Evolutionary conservation across 2,113 vertebrate species (phyloP).

Genomic region (Nothobranchius furzeri): DNA sequence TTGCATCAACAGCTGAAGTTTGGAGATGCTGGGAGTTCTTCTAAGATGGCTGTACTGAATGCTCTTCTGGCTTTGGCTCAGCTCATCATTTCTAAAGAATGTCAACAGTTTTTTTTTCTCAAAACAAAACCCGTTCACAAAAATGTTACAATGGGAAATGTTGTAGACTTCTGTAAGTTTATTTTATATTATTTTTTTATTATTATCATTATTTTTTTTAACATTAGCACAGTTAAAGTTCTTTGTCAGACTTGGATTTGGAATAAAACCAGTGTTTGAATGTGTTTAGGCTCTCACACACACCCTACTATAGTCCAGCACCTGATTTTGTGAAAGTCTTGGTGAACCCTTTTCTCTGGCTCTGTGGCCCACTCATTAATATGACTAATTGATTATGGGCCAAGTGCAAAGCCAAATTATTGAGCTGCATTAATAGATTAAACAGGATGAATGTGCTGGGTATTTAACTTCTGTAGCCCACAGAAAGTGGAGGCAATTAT

Average conservation of each 20-base stretch:
- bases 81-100: too few relatives aligned
- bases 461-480: constrained; percentile 67
- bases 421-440: constrained; percentile 76
- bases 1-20: too few relatives aligned
- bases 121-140: too few relatives aligned
- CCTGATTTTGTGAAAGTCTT: constrained; percentile 38
- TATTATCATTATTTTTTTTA: too few relatives aligned
- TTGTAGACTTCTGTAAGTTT: too few relatives aligned
- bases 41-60: too few relatives aligned
- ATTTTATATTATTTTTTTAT: background rate
- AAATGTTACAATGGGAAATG: too few relatives aligned
- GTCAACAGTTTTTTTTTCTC: too few relatives aligned
- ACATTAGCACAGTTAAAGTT: too few relatives aligned
- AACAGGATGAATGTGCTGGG: constrained; percentile 55
- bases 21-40: too few relatives aligned
- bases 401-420: constrained; percentile 64
- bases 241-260: too few relatives aligned
- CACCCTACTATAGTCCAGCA: constrained; percentile 21
- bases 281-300: background rate
- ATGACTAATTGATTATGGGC: constrained; percentile 71
- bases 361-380: constrained; percentile 61
- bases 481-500: constrained; percentile 68
- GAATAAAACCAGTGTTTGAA: background rate
- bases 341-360: constrained; percentile 21
- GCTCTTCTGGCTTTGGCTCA: too few relatives aligned